Base-by-base conservation (phyloP, 2,797 vertebrate species). In the Sebastes hubbsi region DNA sequence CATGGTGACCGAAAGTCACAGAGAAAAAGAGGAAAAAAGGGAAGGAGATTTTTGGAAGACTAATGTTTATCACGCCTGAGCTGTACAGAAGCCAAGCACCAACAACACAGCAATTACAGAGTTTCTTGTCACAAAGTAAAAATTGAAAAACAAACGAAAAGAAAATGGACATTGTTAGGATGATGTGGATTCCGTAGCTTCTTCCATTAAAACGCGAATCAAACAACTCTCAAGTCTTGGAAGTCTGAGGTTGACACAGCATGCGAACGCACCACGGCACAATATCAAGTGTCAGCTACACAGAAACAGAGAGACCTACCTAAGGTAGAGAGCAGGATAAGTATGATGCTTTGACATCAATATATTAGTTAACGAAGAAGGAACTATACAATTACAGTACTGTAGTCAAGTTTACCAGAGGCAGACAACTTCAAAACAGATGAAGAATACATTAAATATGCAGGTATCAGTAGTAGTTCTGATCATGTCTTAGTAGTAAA, bases 1-100 rank as follows among this genome's bases (percentile, higher is more conserved):
- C 63, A 70, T 11, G 46, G 63, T 55, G 81, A 75, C 82, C 42
- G 42, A 72, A 36, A 59, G 75, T 60, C 60, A 24, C 61, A 24
- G 34, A 49, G 69, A 49, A 83, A 60, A 71, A 42, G 9, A 12
- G 22, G 22, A 67, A 67, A 69, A 22, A 27, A 54, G 20, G 49
- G 49, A n/a, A n/a, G 20, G 22, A 62, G 52, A 66, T 49, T 36
- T 59, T 52, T 25, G 5, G 20, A 65, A 46, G 54, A 65, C 14
- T 72, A 10, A 24, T 54, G 32, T 74, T 46, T 65, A 14, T 62
- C 56, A 55, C 8, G 9, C 9, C 52, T 42, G 24, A 62, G 24
- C 56, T 49, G 18, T 25, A 63, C 12, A 42, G 42, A 36, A 74
- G 42, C 22, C 20, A 55, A 72, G 49, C 64, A 27, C 42, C 63